These are phyloP conservation scores for Caenorhabditis panamensis DNA, from an alignment of 2,888 invertebrate species.

Conservation along the genomic window DNA sequence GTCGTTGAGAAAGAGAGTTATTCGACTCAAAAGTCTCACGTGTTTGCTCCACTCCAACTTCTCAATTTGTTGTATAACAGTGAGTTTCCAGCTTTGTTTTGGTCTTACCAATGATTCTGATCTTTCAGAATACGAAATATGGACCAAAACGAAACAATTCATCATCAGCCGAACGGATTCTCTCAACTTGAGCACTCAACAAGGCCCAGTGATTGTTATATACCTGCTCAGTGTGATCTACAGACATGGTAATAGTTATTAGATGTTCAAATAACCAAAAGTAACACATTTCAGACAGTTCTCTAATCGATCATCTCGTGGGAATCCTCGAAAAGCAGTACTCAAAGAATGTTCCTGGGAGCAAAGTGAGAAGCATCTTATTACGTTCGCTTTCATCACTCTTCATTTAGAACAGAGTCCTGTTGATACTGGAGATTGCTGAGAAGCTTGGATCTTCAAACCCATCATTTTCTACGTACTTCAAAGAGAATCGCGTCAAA, in stretches of 20 bases:
- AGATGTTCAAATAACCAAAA: too few species aligned
- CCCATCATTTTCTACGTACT: background rate
- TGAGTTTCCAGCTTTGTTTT: background rate
- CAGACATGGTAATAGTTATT: conserved; percentile 15
- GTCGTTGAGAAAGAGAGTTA: conserved; percentile 27
- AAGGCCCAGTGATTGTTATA: conserved; percentile 12
- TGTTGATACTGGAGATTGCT: conserved; percentile 25
- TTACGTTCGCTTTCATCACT: background rate
- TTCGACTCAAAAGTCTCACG: conserved; percentile 1
- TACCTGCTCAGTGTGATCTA: conserved; percentile 28
- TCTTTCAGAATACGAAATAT: conserved; percentile 28
- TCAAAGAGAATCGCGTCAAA: conserved; percentile 27
- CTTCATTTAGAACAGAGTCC: conserved; percentile 4
- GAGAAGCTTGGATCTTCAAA: conserved; percentile 13
- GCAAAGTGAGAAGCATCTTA: background rate
- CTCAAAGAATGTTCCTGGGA: background rate
- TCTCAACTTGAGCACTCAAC: conserved; percentile 10
- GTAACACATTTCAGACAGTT: background rate
- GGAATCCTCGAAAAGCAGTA: conserved; percentile 19
- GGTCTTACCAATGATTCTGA: background rate
- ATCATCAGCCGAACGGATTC: conserved; percentile 17
- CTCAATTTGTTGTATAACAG: conserved; percentile 2
- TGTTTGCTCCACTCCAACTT: conserved; percentile 33
- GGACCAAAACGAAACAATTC: conserved; percentile 8
- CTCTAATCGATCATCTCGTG: background rate